Evolutionary conservation across 1,140 invertebrate species (phyloP).

Genomic region (Lordiphosa collinella): DNA sequence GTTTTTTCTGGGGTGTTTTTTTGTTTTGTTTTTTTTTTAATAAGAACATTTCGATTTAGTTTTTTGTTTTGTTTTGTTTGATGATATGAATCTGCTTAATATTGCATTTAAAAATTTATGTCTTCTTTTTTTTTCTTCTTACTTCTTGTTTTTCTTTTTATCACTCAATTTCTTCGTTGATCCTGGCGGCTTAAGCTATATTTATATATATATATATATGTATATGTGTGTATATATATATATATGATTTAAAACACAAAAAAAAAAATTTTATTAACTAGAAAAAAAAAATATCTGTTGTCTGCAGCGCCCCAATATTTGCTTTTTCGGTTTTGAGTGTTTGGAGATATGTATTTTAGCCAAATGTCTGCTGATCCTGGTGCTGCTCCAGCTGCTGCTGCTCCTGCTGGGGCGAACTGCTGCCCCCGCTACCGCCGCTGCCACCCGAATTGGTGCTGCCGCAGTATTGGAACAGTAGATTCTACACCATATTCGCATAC

Average conservation of each 20-base stretch:
- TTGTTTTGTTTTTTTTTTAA: slow-evolving; percentile 12
- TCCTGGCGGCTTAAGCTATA: slow-evolving; percentile 67
- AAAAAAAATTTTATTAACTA: slow-evolving; percentile 60
- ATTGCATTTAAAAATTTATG: slow-evolving; percentile 53
- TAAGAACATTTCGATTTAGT: too few relatives aligned
- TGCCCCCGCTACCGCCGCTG: slow-evolving; percentile 25
- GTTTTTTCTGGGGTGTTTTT: background rate
- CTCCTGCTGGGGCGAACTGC: slow-evolving; percentile 14
- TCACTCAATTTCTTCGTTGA: slow-evolving; percentile 79
- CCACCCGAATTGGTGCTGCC: slow-evolving; percentile 43
- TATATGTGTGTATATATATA: slow-evolving; percentile 25
- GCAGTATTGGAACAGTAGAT: slow-evolving; percentile 78
- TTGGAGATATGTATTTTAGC: slow-evolving; percentile 16
- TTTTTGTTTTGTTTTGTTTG: background rate
- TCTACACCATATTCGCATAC: slow-evolving; percentile 80
- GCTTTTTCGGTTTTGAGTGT: slow-evolving; percentile 1
- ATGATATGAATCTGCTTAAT: slow-evolving; percentile 11
- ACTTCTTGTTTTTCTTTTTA: slow-evolving; percentile 46
- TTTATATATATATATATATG: slow-evolving; percentile 37
- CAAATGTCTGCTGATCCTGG: slow-evolving; percentile 1
- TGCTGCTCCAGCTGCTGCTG: slow-evolving; percentile 4
- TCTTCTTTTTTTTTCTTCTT: slow-evolving; percentile 17
- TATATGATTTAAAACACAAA: slow-evolving; percentile 19
- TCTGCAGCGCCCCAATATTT: background rate
- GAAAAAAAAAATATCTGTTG: slow-evolving; percentile 13